Conservation (phyloP, 2,113 vertebrate genomes). For the Chelonoidis abingdonii region DNA sequence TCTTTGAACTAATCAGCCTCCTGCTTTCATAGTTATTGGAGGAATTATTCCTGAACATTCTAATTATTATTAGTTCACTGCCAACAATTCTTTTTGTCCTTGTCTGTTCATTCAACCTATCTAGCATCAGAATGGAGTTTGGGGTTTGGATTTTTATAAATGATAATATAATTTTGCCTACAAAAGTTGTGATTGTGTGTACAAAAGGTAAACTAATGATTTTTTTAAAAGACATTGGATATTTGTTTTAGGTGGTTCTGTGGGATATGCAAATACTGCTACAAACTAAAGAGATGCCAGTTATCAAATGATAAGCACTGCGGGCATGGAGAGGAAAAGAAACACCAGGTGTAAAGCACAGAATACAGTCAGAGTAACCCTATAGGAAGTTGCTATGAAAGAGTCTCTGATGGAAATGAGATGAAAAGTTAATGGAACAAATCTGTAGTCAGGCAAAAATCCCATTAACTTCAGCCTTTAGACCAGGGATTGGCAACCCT, state of each 20-base stretch:
- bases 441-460: conserved; percentile 9
- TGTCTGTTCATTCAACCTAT: neutral
- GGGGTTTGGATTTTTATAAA: neutral
- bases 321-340: neutral
- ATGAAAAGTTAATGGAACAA: neutral
- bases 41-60: neutral
- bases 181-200: neutral
- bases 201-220: neutral
- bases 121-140: neutral
- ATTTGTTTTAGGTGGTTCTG: neutral
- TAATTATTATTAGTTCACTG: neutral
- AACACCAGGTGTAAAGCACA: neutral
- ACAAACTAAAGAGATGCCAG: neutral
- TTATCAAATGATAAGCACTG: neutral
- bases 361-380: neutral
- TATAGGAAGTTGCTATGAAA: neutral
- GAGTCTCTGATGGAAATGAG: neutral
- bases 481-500: neutral
- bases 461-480: neutral
- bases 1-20: neutral
- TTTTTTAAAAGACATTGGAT: neutral
- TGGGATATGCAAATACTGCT: neutral
- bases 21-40: neutral
- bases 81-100: neutral
- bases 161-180: neutral